Percentiles rank a stretch among this genome's conserved stretches.
These are phyloP conservation scores for Eremophila alpestris DNA, from an alignment of 2,797 vertebrate genomes.

Conservation along the genomic window DNA sequence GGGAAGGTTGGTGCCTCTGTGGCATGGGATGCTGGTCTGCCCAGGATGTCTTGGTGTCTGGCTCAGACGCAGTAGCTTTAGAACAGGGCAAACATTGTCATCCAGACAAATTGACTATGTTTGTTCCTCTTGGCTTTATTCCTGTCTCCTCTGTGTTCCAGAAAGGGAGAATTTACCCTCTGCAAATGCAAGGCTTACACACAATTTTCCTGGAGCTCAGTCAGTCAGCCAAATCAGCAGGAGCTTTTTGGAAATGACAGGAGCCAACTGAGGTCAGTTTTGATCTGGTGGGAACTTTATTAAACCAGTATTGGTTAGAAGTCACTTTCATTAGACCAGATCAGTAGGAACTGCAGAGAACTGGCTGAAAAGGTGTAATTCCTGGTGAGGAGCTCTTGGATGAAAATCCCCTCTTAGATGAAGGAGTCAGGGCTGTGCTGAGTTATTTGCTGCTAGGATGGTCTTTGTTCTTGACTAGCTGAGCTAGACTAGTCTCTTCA, in stretches of 20 bases:
- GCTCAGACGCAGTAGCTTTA: neutral
- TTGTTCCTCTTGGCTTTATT: slow-evolving; percentile 33
- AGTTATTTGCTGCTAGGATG: neutral
- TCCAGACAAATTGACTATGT: neutral
- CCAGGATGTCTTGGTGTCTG: neutral
- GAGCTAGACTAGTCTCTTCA: neutral
- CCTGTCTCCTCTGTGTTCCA: neutral
- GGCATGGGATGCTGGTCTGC: neutral
- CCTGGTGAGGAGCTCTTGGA: slow-evolving; percentile 19
- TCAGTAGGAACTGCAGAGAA: neutral
- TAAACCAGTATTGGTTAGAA: neutral
- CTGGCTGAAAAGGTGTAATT: slow-evolving; percentile 41
- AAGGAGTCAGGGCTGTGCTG: neutral
- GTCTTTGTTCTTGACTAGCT: neutral
- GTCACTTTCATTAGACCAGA: slow-evolving; percentile 19
- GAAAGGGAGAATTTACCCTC: slow-evolving; percentile 23
- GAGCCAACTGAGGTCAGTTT: slow-evolving; percentile 40
- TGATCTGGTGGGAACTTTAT: slow-evolving; percentile 20
- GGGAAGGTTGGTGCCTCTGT: neutral
- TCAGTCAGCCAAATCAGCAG: slow-evolving; percentile 39
- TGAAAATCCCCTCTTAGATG: neutral
- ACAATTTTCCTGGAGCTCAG: slow-evolving; percentile 22
- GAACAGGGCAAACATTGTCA: neutral
- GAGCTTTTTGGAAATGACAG: slow-evolving; percentile 30
- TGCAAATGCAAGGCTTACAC: neutral